Conservation (phyloP, 2,797 vertebrate genomes). For the Harpagifer antarcticus region DNA sequence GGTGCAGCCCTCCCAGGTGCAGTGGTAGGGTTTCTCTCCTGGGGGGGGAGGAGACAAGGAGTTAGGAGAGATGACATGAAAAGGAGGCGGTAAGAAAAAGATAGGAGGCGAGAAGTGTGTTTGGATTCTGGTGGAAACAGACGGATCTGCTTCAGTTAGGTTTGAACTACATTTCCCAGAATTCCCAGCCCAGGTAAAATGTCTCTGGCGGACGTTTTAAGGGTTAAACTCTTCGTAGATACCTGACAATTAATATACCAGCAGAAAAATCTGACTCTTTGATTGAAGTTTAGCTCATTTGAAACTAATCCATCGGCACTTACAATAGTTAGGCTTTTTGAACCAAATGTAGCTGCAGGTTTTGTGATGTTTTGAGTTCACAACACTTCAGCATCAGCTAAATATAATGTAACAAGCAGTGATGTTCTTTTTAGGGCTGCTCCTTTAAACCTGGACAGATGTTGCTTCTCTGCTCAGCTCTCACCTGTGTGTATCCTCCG, state of each 20-base stretch:
- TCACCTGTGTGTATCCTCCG: conserved; percentile 96
- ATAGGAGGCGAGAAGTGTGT: too few species aligned
- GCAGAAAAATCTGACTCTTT: too few species aligned
- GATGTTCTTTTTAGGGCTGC: neutral
- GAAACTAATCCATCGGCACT: too few species aligned
- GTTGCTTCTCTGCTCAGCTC: neutral
- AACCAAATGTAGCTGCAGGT: too few species aligned
- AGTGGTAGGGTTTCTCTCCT: conserved; percentile 98
- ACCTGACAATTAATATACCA: too few species aligned
- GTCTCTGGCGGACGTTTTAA: too few species aligned
- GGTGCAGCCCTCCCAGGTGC: conserved; percentile 97
- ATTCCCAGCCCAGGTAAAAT: neutral
- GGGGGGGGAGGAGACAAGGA: conserved; percentile 11
- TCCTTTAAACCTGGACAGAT: neutral
- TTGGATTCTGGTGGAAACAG: neutral
- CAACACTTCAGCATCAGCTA: too few species aligned
- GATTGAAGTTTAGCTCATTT: too few species aligned
- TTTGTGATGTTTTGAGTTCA: too few species aligned
- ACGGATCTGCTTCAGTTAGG: neutral
- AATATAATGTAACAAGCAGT: too few species aligned
- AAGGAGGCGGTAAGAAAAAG: neutral
- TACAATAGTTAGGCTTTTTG: too few species aligned
- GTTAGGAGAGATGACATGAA: neutral
- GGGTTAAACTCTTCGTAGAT: too few species aligned
- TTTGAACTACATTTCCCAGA: neutral